Evolutionary conservation across 2,797 vertebrate species (phyloP), one percentile per base, ranked within the genome.

Genomic region (Phoeniculus purpureus): DNA sequence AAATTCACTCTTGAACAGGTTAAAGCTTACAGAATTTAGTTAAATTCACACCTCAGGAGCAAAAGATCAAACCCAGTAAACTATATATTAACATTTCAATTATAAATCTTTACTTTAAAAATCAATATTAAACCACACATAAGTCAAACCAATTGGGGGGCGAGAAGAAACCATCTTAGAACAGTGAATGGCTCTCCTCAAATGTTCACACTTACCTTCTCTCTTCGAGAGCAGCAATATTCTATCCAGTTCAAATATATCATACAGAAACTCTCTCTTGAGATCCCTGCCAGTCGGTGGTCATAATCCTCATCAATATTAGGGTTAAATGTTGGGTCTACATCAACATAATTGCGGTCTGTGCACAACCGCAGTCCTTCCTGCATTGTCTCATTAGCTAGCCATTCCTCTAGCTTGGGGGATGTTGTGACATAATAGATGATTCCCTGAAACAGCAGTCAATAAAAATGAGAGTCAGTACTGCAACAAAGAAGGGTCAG

Each of bases 241-340:
- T 99, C 99, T 97, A 99, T 99, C 99, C 99, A 99, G 96, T 97
- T 98, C 93, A 99, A 98, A 96, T 99, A 99, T 93, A 99, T 98
- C 5, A 97, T 97, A 90, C 99, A 99, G 97, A 99, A 99, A 93
- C 99, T 99, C 97, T 99, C 99, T 91, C 98, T 98, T 34, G 99
- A 99, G 96, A 99, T 98, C 86, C 99, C 99, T 25, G 99, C 98
- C 27, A 99, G 97, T 15, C 99, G 98, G 47, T 99, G 99, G 97
- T 99, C 99, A 70, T 99, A 99, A 97, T 99, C 99, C 95, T 99
- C 99, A 62, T 99, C 99, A 51, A 99, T 99, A 97, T 99, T 99
- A 83, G 99, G 99, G 93, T 99, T 99, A 96, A 99, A 99, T 6
- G 99, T 99, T 17, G 99, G 99, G 95, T 99, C 99, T 81, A 99